Conservation (phyloP, 2,797 vertebrate species). For the Chrysocyon brachyurus region DNA sequence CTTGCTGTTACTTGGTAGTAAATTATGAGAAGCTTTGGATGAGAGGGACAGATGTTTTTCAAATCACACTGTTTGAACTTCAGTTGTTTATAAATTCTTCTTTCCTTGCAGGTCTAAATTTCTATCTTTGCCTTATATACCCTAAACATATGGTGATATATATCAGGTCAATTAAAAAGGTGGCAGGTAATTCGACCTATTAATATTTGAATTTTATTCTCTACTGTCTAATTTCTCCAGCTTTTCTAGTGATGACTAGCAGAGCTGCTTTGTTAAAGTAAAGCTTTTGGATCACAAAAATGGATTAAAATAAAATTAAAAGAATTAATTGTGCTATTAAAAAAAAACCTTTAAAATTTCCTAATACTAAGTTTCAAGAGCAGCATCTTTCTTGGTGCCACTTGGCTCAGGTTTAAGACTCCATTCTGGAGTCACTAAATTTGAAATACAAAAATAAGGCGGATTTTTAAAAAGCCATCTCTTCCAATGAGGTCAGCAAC, state of each 20-base stretch:
- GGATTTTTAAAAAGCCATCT: not conserved
- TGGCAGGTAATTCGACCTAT: not conserved
- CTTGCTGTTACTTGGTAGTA: not conserved
- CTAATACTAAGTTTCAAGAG: slow-evolving; percentile 14
- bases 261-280: not conserved
- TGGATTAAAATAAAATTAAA: slow-evolving; percentile 46
- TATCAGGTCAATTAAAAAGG: not conserved
- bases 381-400: not conserved
- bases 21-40: not conserved
- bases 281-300: not conserved
- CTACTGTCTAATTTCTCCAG: not conserved
- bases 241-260: not conserved
- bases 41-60: slow-evolving; percentile 59
- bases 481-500: slow-evolving; percentile 40
- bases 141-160: not conserved
- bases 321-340: not conserved
- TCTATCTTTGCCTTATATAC: not conserved
- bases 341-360: not conserved
- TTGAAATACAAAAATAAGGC: slow-evolving; percentile 50
- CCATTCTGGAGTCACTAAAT: not conserved
- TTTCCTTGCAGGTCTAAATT: not conserved
- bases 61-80: not conserved
- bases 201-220: slow-evolving; percentile 26
- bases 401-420: not conserved
- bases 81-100: slow-evolving; percentile 29